Evolutionary conservation across 2,113 vertebrate genomes (phyloP), one percentile per base, ranked within the genome.

Genomic region (Argyrosomus japonicus): DNA sequence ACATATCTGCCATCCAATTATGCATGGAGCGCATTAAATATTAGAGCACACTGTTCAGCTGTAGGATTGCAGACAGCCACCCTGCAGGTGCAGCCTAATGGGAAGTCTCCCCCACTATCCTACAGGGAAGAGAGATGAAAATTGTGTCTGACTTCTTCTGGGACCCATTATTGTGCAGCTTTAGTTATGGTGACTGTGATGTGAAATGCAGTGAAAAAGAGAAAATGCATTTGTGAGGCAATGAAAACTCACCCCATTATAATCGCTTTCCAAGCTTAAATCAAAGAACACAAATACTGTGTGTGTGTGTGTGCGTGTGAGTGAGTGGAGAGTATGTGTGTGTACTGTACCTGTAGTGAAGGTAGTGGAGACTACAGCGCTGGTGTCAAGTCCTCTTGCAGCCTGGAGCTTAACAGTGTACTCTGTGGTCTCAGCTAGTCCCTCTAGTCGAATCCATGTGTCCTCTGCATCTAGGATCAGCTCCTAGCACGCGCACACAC

Each of bases 401-500:
- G 98, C 97, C 87, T 98, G 97, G 73, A 99, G 94, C 65, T 94
- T 94, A 84, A 99, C 96, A 0, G 94, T 97, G 94, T 98, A 99
- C 85, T 97, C 96, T 0, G 97, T 97, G 58, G 92, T 97, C 95
- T 99, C 98, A 0, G 94, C 95, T 21, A 99, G 96, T 7, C 97
- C 98, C 88, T 99, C 98, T 75, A 99, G 88, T 4, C 97, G 97
- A 84, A 99, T 99, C 98, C 98, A 99, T 0, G 97, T 99, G 93
- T 99, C 98, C 81, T 99, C 98, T 0, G 98, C 96, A 82, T 99
- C 98, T 48, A 99, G 95, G 29, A 99, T 99, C 93, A 99, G 93
- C 94, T 99, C 98, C 98, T 99, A 89, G 36, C 9, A 17, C 64
- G 40, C 65, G 51, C 25, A 53, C 29, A 21, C 47, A 36, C 58